Percentiles rank a stretch among this genome's conserved stretches.
Evolutionary conservation across 2,797 vertebrate species (phyloP).

Genomic region (Leptoclinus maculatus): DNA sequence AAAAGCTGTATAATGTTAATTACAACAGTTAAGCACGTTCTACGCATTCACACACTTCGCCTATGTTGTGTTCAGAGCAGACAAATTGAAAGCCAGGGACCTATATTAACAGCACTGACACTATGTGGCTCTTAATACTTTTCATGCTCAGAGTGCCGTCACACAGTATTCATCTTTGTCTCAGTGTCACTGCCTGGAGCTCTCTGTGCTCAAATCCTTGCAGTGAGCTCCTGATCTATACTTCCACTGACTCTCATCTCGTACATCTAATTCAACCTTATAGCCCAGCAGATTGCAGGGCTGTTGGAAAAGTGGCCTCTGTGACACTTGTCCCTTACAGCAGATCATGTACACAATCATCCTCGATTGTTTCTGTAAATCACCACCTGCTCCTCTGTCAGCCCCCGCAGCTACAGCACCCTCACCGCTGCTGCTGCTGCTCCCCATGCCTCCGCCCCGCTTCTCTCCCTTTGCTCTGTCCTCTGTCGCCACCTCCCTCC

Average conservation of each 20-base stretch:
- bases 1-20: neutral
- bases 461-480: conserved; percentile 36
- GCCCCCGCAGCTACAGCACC: conserved; percentile 50
- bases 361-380: conserved; percentile 72
- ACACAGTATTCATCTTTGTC: conserved; percentile 10
- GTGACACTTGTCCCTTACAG: conserved; percentile 57
- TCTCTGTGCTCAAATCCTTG: conserved; percentile 3
- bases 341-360: conserved; percentile 75
- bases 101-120: neutral
- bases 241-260: conserved; percentile 6
- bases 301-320: conserved; percentile 43
- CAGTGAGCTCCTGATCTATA: conserved; percentile 8
- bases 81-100: conserved; percentile 3
- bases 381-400: conserved; percentile 68
- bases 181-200: conserved; percentile 32
- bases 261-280: conserved; percentile 33
- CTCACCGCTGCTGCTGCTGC: conserved; percentile 36
- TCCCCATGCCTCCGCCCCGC: neutral
- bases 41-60: neutral
- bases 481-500: neutral
- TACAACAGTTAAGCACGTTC: neutral
- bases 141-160: neutral
- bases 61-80: neutral
- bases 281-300: conserved; percentile 38
- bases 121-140: neutral